Conservation (phyloP, 2,888 invertebrate genomes). For the Cantharis lateralis region DNA sequence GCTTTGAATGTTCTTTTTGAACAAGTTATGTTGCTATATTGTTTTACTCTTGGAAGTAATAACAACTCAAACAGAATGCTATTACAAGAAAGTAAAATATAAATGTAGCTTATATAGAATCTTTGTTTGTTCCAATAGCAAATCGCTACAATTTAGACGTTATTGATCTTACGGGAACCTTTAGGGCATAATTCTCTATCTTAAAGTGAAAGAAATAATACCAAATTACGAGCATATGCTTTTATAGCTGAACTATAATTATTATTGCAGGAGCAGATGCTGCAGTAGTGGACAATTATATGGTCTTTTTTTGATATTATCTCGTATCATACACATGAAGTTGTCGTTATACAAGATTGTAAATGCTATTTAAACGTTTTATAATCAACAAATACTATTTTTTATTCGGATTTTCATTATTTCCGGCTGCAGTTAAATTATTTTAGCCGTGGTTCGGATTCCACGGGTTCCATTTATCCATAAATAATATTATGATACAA, state of each 20-base stretch:
- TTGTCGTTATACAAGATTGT: neutral
- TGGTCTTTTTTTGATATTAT: neutral
- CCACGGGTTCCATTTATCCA: too few species aligned
- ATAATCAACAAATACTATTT: neutral
- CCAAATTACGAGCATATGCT: constrained; percentile 45
- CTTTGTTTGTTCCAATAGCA: constrained; percentile 33
- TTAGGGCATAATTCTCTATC: constrained; percentile 48
- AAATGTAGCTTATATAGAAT: constrained; percentile 29
- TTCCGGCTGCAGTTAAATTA: too few species aligned
- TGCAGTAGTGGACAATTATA: neutral
- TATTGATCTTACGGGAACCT: constrained; percentile 48
- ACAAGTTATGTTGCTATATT: constrained; percentile 25
- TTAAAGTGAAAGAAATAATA: constrained; percentile 50
- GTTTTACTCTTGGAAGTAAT: constrained; percentile 29
- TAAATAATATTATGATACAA: too few species aligned
- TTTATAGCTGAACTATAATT: neutral
- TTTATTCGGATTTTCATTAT: neutral
- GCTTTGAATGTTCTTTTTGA: constrained; percentile 14
- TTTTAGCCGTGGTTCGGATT: too few species aligned
- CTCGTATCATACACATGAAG: neutral
- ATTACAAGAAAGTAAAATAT: constrained; percentile 27
- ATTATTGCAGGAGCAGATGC: neutral
- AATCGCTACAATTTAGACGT: constrained; percentile 46
- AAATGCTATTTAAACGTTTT: neutral
- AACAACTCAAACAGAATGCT: constrained; percentile 28